A percentile compares a stretch with the other conserved stretches of the same genome.
Evolutionary conservation across 1,140 invertebrate species (phyloP).

Genomic region (Calliopsis andreniformis): DNA sequence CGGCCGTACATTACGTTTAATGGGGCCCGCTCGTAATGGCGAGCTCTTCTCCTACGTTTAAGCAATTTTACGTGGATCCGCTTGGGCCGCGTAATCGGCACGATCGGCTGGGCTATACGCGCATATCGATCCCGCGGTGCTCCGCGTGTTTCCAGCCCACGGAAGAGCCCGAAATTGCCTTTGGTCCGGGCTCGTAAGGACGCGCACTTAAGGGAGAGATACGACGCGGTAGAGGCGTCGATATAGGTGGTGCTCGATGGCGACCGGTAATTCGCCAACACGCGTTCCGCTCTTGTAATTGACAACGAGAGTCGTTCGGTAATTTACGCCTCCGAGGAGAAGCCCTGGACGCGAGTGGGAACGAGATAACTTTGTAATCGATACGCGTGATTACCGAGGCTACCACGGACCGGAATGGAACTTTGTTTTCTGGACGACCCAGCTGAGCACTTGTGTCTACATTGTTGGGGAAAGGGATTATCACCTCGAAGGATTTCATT

Average conservation of each 20-base stretch:
- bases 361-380: not conserved
- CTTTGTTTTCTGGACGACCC: not conserved
- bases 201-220: not conserved
- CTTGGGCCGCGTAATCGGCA: slow-evolving; percentile 37
- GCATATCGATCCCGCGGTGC: slow-evolving; percentile 21
- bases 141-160: not conserved
- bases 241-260: not conserved
- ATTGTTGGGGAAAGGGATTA: too few species aligned
- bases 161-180: slow-evolving; percentile 26
- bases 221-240: not conserved
- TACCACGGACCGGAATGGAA: not conserved
- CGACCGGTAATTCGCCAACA: slow-evolving; percentile 16
- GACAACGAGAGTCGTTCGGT: not conserved
- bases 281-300: slow-evolving; percentile 7
- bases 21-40: slow-evolving; percentile 51
- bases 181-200: not conserved
- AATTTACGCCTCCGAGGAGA: not conserved
- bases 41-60: slow-evolving; percentile 46
- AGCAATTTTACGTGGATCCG: slow-evolving; percentile 59
- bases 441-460: too few species aligned
- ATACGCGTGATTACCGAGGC: not conserved
- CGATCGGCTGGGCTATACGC: slow-evolving; percentile 25
- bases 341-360: not conserved
- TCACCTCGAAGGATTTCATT: too few species aligned
- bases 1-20: slow-evolving; percentile 61